Evolutionary conservation across 2,888 invertebrate genomes (phyloP), one percentile per base, ranked within the genome.

Genomic region (Liposcelis brunnea): DNA sequence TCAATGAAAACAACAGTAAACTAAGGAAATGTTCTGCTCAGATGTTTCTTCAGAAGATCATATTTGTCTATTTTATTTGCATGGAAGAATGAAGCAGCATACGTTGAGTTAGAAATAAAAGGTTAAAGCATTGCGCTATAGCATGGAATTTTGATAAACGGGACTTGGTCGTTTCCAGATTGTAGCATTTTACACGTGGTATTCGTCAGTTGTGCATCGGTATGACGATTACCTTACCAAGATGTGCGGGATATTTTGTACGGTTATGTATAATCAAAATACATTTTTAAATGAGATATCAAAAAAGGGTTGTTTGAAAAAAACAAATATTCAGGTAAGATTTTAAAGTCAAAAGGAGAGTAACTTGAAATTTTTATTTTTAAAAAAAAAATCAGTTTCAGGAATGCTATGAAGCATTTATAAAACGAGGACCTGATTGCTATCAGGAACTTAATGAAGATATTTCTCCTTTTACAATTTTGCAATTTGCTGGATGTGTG

Each of bases 341-440:
- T 47, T 35, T 34, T 40, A 35, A 18, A 11, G 16, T 11, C n/a
- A n/a, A n/a, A n/a, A n/a, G n/a, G n/a, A n/a, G n/a, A n/a, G n/a
- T 45, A 26, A 38, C 12, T 14, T 42, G 14, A n/a, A n/a, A 21
- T 42, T 15, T 32, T 26, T 11, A 49, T 18, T 52, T 36, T 57
- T 59, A n/a, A n/a, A n/a, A n/a, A n/a, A n/a, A n/a, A n/a, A n/a
- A n/a, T 46, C 50, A 71, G 71, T 65, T 69, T 56, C 50, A 53
- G 15, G 40, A 59, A 50, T 55, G 68, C 44, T 54, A 65, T 52
- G 53, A 64, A 40, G 58, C 64, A 33, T 62, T 77, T 47, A 54
- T 55, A 48, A 66, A 68, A 26, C 65, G 79, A 57, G 79, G 79
- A 0, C 78, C 78, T 1, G 69, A 78, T 56, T 40, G 43, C 31